Conservation (phyloP, 2,888 invertebrate species). For the Caenorhabditis uteleia region DNA sequence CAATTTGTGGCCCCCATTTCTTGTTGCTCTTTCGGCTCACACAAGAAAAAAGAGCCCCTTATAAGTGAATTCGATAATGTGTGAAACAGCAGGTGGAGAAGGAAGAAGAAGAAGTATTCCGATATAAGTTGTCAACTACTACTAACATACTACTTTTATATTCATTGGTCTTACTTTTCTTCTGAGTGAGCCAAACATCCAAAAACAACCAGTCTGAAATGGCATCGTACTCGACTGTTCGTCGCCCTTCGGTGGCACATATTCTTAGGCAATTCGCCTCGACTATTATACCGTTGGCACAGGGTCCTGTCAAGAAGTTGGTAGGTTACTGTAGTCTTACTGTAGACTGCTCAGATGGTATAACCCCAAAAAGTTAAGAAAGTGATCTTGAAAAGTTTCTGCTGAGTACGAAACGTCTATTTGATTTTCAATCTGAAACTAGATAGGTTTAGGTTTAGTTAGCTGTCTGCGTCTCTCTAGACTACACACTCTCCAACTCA, state of each 20-base stretch:
- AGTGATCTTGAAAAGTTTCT: not conserved
- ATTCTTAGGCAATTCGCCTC: constrained; percentile 35
- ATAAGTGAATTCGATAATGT: too few species aligned
- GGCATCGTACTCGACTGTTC: not conserved
- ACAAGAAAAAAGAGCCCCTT: too few species aligned
- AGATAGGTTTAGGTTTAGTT: not conserved
- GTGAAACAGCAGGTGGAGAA: too few species aligned
- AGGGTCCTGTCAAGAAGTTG: constrained; percentile 23
- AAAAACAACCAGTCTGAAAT: not conserved
- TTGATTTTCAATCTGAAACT: not conserved
- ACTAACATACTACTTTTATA: too few species aligned
- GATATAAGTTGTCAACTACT: too few species aligned
- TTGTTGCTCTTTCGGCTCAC: too few species aligned
- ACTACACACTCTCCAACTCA: too few species aligned
- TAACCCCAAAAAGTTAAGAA: not conserved
- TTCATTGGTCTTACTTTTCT: constrained; percentile 23
- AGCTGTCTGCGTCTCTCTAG: too few species aligned
- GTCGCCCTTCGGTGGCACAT: constrained; percentile 29
- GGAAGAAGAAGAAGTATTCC: too few species aligned
- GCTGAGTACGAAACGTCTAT: not conserved
- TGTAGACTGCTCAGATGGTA: too few species aligned
- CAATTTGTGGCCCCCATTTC: too few species aligned
- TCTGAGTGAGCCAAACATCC: not conserved
- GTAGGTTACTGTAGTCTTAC: constrained; percentile 10
- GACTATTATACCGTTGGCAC: constrained; percentile 32